Conservation (phyloP, 1,140 invertebrate genomes). For the Drosophila sproati region DNA sequence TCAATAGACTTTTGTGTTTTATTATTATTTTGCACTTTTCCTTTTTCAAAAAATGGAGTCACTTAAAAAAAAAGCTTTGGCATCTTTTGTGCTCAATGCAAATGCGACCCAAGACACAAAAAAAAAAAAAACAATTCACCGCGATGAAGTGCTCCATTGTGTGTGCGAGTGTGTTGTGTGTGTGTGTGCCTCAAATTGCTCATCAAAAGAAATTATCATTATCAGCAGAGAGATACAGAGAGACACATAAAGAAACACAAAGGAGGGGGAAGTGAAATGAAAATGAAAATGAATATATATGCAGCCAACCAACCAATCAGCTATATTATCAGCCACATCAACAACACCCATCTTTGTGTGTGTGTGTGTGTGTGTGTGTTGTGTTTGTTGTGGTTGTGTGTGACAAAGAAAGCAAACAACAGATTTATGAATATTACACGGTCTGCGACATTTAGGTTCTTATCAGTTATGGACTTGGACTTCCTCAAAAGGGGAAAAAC, state of each 20-base stretch:
- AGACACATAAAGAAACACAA: slow-evolving; percentile 9
- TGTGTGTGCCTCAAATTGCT: slow-evolving; percentile 45
- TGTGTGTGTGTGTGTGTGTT: no score
- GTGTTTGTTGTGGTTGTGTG: neutral
- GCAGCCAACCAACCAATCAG: slow-evolving; percentile 51
- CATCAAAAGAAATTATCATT: slow-evolving; percentile 72
- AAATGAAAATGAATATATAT: slow-evolving; percentile 19
- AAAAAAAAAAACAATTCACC: slow-evolving; percentile 30
- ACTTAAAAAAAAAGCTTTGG: slow-evolving; percentile 44
- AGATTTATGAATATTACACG: slow-evolving; percentile 67
- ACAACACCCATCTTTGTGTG: slow-evolving; percentile 21
- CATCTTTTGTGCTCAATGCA: slow-evolving; percentile 48
- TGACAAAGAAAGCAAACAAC: slow-evolving; percentile 66
- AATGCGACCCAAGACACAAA: slow-evolving; percentile 46
- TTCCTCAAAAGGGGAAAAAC: no score
- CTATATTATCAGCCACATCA: slow-evolving; percentile 66
- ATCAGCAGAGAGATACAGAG: slow-evolving; percentile 5
- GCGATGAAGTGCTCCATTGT: slow-evolving; percentile 47
- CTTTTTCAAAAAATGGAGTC: slow-evolving; percentile 40
- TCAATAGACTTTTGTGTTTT: slow-evolving; percentile 21
- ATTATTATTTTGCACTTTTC: slow-evolving; percentile 47
- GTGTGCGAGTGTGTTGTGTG: neutral
- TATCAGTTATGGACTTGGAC: slow-evolving; percentile 11
- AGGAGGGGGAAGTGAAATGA: slow-evolving; percentile 10
- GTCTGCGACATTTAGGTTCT: slow-evolving; percentile 7